Evolutionary conservation across 2,797 vertebrate species (phyloP).

Genomic region (Coccyzus lansbergi): DNA sequence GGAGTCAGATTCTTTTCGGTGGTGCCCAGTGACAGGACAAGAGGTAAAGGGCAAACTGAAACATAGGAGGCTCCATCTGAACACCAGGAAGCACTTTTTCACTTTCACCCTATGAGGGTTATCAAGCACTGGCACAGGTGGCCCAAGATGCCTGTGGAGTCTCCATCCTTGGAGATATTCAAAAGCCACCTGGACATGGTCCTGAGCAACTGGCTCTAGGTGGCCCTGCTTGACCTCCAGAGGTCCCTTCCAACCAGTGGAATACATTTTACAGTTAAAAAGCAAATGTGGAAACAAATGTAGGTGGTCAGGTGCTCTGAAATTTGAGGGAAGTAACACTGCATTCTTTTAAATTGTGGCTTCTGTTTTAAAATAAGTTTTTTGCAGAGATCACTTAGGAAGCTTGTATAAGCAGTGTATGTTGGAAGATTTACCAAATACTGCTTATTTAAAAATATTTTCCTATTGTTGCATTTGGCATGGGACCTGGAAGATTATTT

Average conservation of each 20-base stretch:
- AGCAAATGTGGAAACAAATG: not conserved
- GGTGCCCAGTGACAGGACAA: not conserved
- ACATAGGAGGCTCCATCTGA: accelerated
- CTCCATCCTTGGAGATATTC: not conserved
- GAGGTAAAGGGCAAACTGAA: not conserved
- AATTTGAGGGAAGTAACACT: not conserved
- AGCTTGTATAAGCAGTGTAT: not conserved
- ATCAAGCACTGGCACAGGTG: not conserved
- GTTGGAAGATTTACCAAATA: not conserved
- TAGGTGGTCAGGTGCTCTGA: not conserved
- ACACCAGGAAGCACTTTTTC: not conserved
- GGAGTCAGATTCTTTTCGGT: not conserved
- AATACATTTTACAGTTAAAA: not conserved
- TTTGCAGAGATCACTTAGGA: not conserved
- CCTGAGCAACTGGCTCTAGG: not conserved
- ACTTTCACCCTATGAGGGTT: not conserved
- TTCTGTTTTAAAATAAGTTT: not conserved
- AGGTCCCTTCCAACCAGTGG: not conserved
- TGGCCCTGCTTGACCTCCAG: not conserved
- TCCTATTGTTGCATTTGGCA: not conserved
- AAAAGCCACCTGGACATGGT: not conserved
- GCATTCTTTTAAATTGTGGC: not conserved
- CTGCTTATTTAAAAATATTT: not conserved
- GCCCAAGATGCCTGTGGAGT: not conserved
- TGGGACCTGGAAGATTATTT: not conserved